These are phyloP conservation scores for Athalia rosae DNA, from an alignment of 2,888 invertebrate genomes.

Conservation along the genomic window DNA sequence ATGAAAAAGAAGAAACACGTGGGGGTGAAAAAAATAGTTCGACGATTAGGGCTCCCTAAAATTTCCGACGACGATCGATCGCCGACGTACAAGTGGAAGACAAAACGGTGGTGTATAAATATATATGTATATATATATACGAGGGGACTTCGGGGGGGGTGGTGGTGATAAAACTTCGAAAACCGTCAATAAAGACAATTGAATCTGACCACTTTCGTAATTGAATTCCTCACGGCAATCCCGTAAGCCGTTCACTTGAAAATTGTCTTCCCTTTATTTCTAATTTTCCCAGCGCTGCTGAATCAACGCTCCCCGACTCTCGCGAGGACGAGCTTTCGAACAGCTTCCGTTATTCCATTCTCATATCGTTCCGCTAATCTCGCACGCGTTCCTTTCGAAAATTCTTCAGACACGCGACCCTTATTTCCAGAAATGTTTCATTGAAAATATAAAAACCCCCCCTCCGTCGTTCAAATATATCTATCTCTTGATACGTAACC, in stretches of 20 bases:
- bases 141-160: not conserved
- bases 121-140: too few species aligned
- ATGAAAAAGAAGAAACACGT: not conserved
- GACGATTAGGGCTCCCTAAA: too few species aligned
- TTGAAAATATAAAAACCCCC: too few species aligned
- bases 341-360: too few species aligned
- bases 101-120: not conserved
- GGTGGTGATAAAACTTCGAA: not conserved
- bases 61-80: too few species aligned
- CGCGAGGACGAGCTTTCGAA: too few species aligned
- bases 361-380: too few species aligned
- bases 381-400: too few species aligned
- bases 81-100: not conserved
- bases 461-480: too few species aligned
- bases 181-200: constrained; percentile 23
- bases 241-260: constrained; percentile 10
- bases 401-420: too few species aligned
- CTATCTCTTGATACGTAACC: too few species aligned
- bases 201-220: constrained; percentile 40
- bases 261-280: constrained; percentile 26
- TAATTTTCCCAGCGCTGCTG: constrained; percentile 10
- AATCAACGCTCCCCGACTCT: constrained; percentile 17
- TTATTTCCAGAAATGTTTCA: too few species aligned
- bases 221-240: constrained; percentile 31
- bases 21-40: not conserved